Evolutionary conservation across 2,113 vertebrate genomes (phyloP).

Genomic region (Toxotes jaculatrix): DNA sequence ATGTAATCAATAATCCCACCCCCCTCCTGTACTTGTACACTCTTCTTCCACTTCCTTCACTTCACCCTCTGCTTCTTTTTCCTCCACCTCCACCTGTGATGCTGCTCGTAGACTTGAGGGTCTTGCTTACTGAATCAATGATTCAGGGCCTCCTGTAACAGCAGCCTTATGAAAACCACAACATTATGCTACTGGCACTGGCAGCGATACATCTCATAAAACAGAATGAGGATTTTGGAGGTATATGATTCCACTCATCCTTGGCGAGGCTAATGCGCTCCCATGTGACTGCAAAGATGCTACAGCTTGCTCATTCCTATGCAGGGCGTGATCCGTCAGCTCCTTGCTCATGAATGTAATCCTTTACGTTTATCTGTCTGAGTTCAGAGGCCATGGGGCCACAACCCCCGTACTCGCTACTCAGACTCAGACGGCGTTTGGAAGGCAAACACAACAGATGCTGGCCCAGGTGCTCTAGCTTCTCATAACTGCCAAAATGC

Average conservation of each 20-base stretch:
- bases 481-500: constrained; percentile 55
- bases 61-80: constrained; percentile 20
- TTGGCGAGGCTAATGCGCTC: constrained; percentile 8
- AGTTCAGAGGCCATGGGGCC: constrained; percentile 39
- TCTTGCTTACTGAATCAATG: constrained; percentile 44
- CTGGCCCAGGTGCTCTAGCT: constrained; percentile 58
- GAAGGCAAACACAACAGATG: constrained; percentile 62
- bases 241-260: constrained; percentile 46
- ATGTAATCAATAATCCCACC: constrained; percentile 52
- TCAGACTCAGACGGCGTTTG: constrained; percentile 13
- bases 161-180: constrained; percentile 42
- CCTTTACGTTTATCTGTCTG: constrained; percentile 56
- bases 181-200: constrained; percentile 4
- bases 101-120: constrained; percentile 2
- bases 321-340: constrained; percentile 8
- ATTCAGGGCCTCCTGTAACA: constrained; percentile 51
- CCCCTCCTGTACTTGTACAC: neutral
- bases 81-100: constrained; percentile 20
- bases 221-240: constrained; percentile 57
- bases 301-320: constrained; percentile 36
- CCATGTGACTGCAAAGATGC: constrained; percentile 41
- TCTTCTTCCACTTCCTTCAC: constrained; percentile 6
- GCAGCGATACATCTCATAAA: constrained; percentile 50
- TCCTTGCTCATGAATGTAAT: constrained; percentile 53
- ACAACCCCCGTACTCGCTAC: constrained; percentile 1